Conservation (phyloP, 2,113 vertebrate genomes). For the Gallinago jamesoni region DNA sequence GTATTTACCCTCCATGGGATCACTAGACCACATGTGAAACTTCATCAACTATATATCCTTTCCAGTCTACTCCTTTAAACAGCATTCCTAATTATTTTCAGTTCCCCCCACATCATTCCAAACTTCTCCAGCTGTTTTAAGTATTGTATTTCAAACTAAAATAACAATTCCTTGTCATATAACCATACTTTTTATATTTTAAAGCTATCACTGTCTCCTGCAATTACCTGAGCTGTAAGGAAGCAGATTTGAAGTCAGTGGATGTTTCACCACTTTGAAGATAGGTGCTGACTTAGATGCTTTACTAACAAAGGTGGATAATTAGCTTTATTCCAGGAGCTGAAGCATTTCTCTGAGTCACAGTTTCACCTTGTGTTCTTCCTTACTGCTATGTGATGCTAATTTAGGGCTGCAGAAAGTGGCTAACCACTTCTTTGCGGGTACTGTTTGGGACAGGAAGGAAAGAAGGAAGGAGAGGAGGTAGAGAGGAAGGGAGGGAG, state of each 20-base stretch:
- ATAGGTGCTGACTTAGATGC: background rate
- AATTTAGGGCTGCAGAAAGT: background rate
- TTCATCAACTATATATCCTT: background rate
- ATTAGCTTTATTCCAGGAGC: conserved; percentile 13
- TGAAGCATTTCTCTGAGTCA: conserved; percentile 34
- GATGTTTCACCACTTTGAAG: conserved; percentile 17
- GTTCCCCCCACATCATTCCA: background rate
- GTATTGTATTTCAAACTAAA: background rate
- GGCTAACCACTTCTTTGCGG: background rate
- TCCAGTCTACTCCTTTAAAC: background rate
- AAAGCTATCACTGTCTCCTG: background rate
- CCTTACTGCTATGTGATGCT: background rate
- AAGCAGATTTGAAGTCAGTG: background rate
- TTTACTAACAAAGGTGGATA: background rate
- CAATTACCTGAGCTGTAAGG: background rate
- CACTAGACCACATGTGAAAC: background rate
- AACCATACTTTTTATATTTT: background rate
- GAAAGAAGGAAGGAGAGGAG: background rate
- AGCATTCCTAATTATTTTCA: background rate
- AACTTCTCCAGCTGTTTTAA: background rate
- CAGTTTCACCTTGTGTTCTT: conserved; percentile 23
- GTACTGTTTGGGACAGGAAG: background rate
- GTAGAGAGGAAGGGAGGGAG: background rate
- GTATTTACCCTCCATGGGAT: background rate
- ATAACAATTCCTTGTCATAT: background rate